Evolutionary conservation across 2,113 vertebrate species (phyloP).

Genomic region (Ictalurus furcatus): DNA sequence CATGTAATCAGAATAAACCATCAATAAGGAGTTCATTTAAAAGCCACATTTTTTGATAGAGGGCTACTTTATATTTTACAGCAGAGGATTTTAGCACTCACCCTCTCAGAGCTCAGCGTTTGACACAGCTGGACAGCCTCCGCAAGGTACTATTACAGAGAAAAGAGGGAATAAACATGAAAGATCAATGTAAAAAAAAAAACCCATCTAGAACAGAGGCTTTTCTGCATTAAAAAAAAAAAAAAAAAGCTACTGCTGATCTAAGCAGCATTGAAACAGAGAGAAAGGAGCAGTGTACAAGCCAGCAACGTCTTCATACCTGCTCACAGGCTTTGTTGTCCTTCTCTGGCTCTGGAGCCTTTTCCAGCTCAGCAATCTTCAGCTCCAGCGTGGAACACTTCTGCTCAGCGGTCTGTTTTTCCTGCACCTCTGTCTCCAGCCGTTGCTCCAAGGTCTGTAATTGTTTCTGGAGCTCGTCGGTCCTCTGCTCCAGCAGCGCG

Average conservation of each 20-base stretch:
- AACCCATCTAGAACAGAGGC: no score
- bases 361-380: slow-evolving; percentile 48
- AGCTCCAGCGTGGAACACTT: slow-evolving; percentile 45
- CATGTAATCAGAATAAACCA: neutral
- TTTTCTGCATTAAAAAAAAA: no score
- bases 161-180: neutral
- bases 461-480: slow-evolving; percentile 56
- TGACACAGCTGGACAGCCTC: slow-evolving; percentile 84
- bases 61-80: no score
- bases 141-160: slow-evolving; percentile 63
- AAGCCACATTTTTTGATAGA: neutral
- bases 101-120: slow-evolving; percentile 77
- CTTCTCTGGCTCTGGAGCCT: slow-evolving; percentile 17
- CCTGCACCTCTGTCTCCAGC: slow-evolving; percentile 52
- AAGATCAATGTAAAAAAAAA: no score
- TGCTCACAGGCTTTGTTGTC: slow-evolving; percentile 41
- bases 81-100: slow-evolving; percentile 40
- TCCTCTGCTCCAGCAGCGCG: slow-evolving; percentile 46
- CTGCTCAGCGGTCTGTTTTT: slow-evolving; percentile 51
- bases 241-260: neutral
- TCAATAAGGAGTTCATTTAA: neutral
- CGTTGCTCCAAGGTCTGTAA: slow-evolving; percentile 56
- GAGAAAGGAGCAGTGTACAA: neutral
- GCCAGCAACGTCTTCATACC: slow-evolving; percentile 49
- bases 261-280: neutral